These are phyloP conservation scores for Oryzias woworae DNA, from an alignment of 2,113 vertebrate genomes.

Conservation along the genomic window DNA sequence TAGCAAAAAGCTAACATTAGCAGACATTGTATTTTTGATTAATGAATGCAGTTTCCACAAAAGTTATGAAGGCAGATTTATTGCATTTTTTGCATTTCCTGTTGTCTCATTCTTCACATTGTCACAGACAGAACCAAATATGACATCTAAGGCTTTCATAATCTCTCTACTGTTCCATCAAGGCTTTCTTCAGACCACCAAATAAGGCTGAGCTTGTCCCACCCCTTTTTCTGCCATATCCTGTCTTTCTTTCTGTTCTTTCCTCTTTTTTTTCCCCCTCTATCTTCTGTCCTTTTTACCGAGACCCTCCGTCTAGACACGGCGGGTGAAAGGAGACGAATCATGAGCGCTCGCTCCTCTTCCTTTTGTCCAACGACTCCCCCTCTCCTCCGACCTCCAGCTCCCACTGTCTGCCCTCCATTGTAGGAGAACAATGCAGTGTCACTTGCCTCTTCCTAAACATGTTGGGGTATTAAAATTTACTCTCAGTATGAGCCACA, in stretches of 20 bases:
- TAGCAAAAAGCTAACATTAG: no score
- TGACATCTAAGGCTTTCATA: conserved; percentile 35
- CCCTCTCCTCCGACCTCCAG: conserved; percentile 41
- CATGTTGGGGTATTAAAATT: conserved; percentile 78
- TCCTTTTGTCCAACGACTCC: conserved; percentile 53
- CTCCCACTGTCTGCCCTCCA: conserved; percentile 68
- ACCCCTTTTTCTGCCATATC: conserved; percentile 24
- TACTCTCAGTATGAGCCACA: conserved; percentile 57
- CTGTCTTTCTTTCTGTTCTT: conserved; percentile 18
- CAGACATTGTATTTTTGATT: no score
- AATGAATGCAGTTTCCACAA: no score
- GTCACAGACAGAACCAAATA: neutral
- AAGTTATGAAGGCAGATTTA: no score
- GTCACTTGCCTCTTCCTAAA: conserved; percentile 82
- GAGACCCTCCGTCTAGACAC: conserved; percentile 62
- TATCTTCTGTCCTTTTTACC: conserved; percentile 29
- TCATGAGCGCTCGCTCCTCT: conserved; percentile 37
- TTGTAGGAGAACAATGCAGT: conserved; percentile 78
- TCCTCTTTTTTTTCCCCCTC: conserved; percentile 6
- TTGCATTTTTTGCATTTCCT: neutral
- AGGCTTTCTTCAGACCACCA: conserved; percentile 29
- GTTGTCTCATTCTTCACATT: neutral
- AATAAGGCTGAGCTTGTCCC: conserved; percentile 17
- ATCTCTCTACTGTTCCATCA: conserved; percentile 30
- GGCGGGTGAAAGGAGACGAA: conserved; percentile 46